Base-by-base conservation (phyloP, 2,113 vertebrate genomes). In the Lipotes vexillifer region DNA sequence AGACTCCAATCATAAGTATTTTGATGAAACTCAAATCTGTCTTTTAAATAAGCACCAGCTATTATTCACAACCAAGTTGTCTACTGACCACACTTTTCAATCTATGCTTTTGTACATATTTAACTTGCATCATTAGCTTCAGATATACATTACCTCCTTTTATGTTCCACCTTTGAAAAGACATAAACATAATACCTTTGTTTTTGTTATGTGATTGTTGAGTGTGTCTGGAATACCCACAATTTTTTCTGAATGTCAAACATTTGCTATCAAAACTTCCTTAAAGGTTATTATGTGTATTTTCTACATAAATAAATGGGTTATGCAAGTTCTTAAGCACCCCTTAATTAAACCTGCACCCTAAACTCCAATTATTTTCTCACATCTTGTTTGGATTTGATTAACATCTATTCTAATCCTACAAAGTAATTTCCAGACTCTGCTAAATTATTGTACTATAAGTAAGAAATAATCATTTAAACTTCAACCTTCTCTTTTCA, bases 391-490 rank as follows among this genome's bases (percentile, higher is more conserved):
- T 90, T 90, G 69, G 31, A 59, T 97, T 83, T 94, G 94, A 98
- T 96, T 97, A 96, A 94, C 4, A 92, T 90, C 33, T 95, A 94
- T 82, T 96, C 31, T 94, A 93, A 81, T 94, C 80, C 59, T 93
- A 90, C 68, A 96, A 97, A 94, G 15, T 55, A 97, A 84, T 82
- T 96, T 94, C 41, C 4, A 74, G 17, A 5, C 27, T 63, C 15
- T 93, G 77, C 65, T 86, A 55, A 97, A 75, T 88, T 88, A 96
- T 59, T 93, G 44, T 74, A 82, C 95, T 94, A 97, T 94, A 74
- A 97, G 95, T 61, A 97, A 97, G 66, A 97, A 94, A 82, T 97
- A 94, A 97, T 97, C 92, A 85, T 93, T 96, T 96, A 95, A 97
- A 95, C 17, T 74, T 96, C 80, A 84, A 33, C 27, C 89, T 90